These are phyloP conservation scores for Rhorus exstirpatorius DNA, from an alignment of 2,888 invertebrate genomes.

Conservation along the genomic window DNA sequence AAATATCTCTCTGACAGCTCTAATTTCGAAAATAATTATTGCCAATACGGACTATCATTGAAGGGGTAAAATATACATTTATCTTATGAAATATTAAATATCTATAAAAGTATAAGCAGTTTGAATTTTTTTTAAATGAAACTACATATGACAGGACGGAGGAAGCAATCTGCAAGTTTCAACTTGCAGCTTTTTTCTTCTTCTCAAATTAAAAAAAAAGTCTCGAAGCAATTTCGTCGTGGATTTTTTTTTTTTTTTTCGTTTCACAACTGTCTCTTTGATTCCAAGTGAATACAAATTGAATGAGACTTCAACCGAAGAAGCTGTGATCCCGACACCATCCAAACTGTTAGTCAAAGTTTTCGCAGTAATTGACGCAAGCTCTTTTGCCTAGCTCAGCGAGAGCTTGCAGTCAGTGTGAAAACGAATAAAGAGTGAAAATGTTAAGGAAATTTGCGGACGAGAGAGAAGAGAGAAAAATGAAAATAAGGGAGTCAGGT, in stretches of 20 bases:
- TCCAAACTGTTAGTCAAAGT: constrained; percentile 43
- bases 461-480: constrained; percentile 13
- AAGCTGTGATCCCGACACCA: constrained; percentile 10
- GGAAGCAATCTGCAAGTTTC: too few species aligned
- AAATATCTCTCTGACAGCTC: too few species aligned
- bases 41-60: too few species aligned
- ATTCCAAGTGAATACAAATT: constrained; percentile 23
- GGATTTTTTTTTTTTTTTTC: not conserved
- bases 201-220: not conserved
- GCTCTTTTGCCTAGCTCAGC: constrained; percentile 20
- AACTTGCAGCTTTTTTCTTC: too few species aligned
- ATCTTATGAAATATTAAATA: too few species aligned
- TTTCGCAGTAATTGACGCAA: constrained; percentile 18
- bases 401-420: not conserved
- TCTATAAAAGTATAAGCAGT: too few species aligned
- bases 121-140: too few species aligned
- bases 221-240: not conserved
- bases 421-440: constrained; percentile 3
- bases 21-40: too few species aligned
- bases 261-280: not conserved
- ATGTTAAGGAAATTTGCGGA: not conserved
- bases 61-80: too few species aligned
- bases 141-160: too few species aligned
- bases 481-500: constrained; percentile 20
- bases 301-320: constrained; percentile 21